Evolutionary conservation across 2,113 vertebrate species (phyloP).

Genomic region (Myrmophylax atrothorax): DNA sequence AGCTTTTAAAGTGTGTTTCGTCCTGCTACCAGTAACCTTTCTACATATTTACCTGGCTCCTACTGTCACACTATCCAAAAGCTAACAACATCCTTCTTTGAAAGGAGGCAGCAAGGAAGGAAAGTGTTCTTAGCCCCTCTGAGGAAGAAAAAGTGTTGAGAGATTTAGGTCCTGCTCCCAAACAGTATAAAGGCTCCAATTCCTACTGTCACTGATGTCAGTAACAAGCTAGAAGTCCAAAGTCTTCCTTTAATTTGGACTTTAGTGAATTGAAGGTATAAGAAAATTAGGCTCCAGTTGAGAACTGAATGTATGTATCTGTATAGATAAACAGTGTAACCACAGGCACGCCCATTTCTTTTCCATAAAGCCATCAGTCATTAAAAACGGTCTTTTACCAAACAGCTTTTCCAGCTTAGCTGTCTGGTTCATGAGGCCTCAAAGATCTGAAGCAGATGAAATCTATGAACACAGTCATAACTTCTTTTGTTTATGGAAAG

Average conservation of each 20-base stretch:
- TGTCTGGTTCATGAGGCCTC: not conserved
- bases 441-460: not conserved
- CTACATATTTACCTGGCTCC: not conserved
- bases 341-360: not conserved
- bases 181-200: not conserved
- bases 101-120: not conserved
- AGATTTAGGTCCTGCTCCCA: not conserved
- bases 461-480: not conserved
- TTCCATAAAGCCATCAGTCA: not conserved
- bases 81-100: not conserved
- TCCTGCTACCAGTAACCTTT: not conserved
- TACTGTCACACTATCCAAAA: not conserved
- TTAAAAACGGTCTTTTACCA: not conserved
- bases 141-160: not conserved
- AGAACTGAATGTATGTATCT: not conserved
- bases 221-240: not conserved
- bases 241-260: not conserved
- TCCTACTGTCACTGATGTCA: not conserved
- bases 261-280: not conserved
- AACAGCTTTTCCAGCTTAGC: not conserved
- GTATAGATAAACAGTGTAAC: not conserved
- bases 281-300: not conserved
- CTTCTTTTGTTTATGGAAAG: not conserved
- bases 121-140: not conserved
- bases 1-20: not conserved